Base-by-base conservation (phyloP, 2,797 vertebrate species). In the Amblyopsis hoosieri region DNA sequence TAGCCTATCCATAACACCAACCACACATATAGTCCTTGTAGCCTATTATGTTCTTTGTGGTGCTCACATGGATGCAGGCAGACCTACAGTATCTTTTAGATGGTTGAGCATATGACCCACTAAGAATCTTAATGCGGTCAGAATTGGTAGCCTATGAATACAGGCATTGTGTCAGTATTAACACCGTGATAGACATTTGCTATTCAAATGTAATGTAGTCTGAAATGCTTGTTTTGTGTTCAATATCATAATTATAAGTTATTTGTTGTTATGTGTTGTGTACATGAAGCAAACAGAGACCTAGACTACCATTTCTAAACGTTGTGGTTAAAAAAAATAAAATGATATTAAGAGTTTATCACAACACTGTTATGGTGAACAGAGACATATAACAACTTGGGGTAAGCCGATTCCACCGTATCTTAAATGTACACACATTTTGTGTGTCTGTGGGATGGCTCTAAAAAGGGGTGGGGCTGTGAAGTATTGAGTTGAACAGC, bases 91-190 rank as follows among this genome's bases (percentile, higher is more conserved):
- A 7, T 55, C 67, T 74, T 81, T 72, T 84, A 81, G 81, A 71
- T 69, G 52, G 54, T 37, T 37, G 68, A 54, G n/a, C 88, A 89
- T 90, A 91, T 92, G 92, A 93, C 89, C 85, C 60, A 73, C 74
- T 92, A 91, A 92, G 86, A 83, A 79, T 78, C 83, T 90, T 90
- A 89, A 83, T 50, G 72, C 80, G 73, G 76, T 62, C 76, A 79
- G 76, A 76, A 83, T 86, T 90, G 86, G 33, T 37, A 37, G 33
- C 33, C 33, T 37, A 37, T 37, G 33, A 37, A 37, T 37, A 8
- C 5, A 8, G 33, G 33, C 33, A 37, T 37, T 37, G 33, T 37
- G 33, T 5, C 33, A 37, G 33, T 37, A 5, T 37, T 37, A 37
- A 37, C 5, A 37, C 7, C 0, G 8, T 37, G 8, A 6, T 37